Evolutionary conservation across 1,140 invertebrate species (phyloP), one percentile per base, ranked within the genome.

Genomic region (Bombus haemorrhoidalis): DNA sequence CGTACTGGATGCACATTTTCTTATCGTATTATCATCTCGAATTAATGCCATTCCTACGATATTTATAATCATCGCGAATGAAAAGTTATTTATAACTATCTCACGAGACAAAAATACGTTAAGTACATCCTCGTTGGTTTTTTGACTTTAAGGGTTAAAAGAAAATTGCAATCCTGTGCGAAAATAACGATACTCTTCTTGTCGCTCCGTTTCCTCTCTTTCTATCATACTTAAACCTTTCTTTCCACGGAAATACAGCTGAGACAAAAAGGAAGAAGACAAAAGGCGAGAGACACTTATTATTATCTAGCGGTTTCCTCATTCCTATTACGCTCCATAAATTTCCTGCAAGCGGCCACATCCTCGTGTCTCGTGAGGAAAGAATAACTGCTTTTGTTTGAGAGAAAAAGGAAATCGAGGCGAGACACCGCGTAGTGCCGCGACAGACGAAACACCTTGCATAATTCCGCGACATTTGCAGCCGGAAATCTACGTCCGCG

Each of bases 401-500:
- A 12, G 66, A 22, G n/a, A 57, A 4, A 22, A 41, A 41, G n/a
- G 59, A 57, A 39, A 71, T 18, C 9, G 32, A 72, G 22, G 0
- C 22, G 25, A 10, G 18, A n/a, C 53, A 43, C 6, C 28, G 74
- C 34, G 74, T 59, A 59, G 28, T 39, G n/a, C 68, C 28, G n/a
- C 18, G 53, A 81, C 12, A 13, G 69, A 34, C 34, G 43, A 73
- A 73, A 43, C 66, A 34, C 80, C n/a, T n/a, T 81, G 53, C n/a
- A 62, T 73, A 73, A 81, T 81, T 81, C 69, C 39, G 8, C 18
- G 34, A n/a, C 37, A 32, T 43, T 81, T 59, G n/a, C 53, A 25
- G 53, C 57, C 68, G 68, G 69, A 73, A 53, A 43, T 66, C 76
- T n/a, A n/a, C 77, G 41, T 79, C 62, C 18, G 39, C n/a, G 41